Percentiles rank a stretch among this genome's conserved stretches.
phyloP scores from a whole-genome alignment of 2,113 vertebrate species.

The Anoplopoma fimbria region DNA sequence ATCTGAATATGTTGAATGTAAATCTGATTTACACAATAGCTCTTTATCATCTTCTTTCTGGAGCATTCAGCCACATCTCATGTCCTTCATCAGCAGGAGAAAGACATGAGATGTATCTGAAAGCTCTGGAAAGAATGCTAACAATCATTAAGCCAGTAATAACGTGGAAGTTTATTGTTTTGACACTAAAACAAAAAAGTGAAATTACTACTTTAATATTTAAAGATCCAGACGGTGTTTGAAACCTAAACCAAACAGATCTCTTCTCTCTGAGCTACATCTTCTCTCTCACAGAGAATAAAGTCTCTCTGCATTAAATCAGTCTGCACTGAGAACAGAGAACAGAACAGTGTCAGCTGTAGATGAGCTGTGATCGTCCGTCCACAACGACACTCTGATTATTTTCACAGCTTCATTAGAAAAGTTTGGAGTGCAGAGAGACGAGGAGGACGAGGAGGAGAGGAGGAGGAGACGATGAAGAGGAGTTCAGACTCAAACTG shows the following conservation, averaged over 20 bases:
- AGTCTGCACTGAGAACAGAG: too few relatives aligned
- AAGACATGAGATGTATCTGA: neutral
- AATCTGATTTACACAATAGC: neutral
- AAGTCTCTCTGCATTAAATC: too few relatives aligned
- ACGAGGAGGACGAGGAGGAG: too few relatives aligned
- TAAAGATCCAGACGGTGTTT: neutral
- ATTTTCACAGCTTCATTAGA: constrained; percentile 5
- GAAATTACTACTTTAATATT: too few relatives aligned
- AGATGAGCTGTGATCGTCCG: constrained; percentile 7
- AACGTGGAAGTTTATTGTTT: neutral
- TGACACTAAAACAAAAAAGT: too few relatives aligned
- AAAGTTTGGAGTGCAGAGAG: neutral
- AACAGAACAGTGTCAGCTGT: neutral
- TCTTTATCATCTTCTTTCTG: neutral
- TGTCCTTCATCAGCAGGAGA: neutral
- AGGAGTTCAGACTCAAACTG: too few relatives aligned
- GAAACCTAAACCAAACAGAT: neutral
- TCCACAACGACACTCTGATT: neutral
- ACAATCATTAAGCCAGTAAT: neutral
- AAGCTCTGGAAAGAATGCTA: neutral
- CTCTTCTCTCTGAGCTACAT: neutral
- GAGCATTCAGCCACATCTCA: too few relatives aligned
- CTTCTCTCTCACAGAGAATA: neutral
- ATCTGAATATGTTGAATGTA: too few relatives aligned
- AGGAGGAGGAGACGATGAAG: too few relatives aligned